These are phyloP conservation scores for Apeira syringaria DNA, from an alignment of 2,888 invertebrate genomes.

Conservation along the genomic window DNA sequence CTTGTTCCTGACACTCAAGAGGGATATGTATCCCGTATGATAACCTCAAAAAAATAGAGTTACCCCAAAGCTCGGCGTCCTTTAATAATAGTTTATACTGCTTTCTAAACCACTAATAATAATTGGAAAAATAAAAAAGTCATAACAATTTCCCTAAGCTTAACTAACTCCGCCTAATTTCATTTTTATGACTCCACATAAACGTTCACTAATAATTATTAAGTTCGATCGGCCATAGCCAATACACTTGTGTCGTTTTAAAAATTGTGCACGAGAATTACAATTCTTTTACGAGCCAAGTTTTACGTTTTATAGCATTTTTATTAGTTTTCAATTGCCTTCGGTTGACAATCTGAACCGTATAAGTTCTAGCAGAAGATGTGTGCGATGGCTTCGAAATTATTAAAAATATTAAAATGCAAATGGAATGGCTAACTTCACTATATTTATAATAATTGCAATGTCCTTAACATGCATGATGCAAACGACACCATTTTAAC, in stretches of 20 bases:
- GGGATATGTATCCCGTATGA: too few species aligned
- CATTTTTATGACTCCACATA: constrained; percentile 34
- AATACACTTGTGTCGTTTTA: constrained; percentile 42
- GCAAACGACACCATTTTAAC: constrained; percentile 4
- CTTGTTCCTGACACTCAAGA: too few species aligned
- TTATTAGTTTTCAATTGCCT: constrained; percentile 76
- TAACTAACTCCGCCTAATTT: constrained; percentile 24
- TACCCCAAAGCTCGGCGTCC: constrained; percentile 9
- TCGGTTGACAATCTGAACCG: constrained; percentile 68
- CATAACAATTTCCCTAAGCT: constrained; percentile 16
- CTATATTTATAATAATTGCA: constrained; percentile 26
- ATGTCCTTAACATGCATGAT: constrained; percentile 3
- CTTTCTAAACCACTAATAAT: constrained; percentile 16
- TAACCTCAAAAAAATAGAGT: background rate
- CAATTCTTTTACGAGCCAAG: constrained; percentile 74
- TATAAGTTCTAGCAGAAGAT: constrained; percentile 77
- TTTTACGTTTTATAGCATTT: constrained; percentile 64
- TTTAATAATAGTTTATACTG: constrained; percentile 21
- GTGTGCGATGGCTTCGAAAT: constrained; percentile 49
- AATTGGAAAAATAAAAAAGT: constrained; percentile 19
- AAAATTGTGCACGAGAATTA: constrained; percentile 59
- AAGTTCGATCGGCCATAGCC: constrained; percentile 31
- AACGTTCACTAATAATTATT: constrained; percentile 44
- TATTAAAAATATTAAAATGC: constrained; percentile 64
- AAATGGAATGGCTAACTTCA: constrained; percentile 49